These are phyloP conservation scores for Deilephila porcellus DNA, from an alignment of 2,888 invertebrate genomes.

Conservation along the genomic window DNA sequence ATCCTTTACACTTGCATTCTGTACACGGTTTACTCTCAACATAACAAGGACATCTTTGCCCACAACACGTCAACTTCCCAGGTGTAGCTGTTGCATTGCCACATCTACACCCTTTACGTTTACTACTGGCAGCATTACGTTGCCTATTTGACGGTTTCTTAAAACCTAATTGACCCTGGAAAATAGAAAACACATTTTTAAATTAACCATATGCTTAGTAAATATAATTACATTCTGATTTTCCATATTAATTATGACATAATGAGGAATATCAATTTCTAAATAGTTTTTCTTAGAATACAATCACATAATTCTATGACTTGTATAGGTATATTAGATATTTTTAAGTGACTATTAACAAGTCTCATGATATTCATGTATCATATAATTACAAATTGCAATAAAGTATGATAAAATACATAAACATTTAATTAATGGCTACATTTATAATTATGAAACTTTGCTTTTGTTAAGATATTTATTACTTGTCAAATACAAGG, in stretches of 20 bases:
- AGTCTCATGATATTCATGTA: too few species aligned
- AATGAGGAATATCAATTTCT: too few species aligned
- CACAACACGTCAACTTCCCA: slow-evolving; percentile 96
- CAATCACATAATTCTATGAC: too few species aligned
- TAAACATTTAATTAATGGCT: too few species aligned
- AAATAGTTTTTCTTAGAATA: too few species aligned
- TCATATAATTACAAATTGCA: too few species aligned
- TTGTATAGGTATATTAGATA: too few species aligned
- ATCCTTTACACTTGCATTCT: slow-evolving; percentile 96
- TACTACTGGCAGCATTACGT: slow-evolving; percentile 73
- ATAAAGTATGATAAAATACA: too few species aligned
- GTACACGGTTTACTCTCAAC: slow-evolving; percentile 95
- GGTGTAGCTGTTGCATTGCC: slow-evolving; percentile 95
- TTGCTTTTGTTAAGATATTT: too few species aligned
- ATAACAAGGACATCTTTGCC: slow-evolving; percentile 97
- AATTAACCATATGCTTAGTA: too few species aligned
- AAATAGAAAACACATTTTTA: slow-evolving; percentile 2
- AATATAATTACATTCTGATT: neutral
- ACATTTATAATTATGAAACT: too few species aligned
- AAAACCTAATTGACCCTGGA: slow-evolving; percentile 56
- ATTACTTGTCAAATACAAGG: neutral
- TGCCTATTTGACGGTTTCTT: slow-evolving; percentile 80
- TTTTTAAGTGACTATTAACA: too few species aligned
- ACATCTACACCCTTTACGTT: slow-evolving; percentile 93
- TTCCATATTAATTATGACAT: neutral